Conservation (phyloP, 2,888 invertebrate genomes). For the Leptinotarsa rubiginosa region DNA sequence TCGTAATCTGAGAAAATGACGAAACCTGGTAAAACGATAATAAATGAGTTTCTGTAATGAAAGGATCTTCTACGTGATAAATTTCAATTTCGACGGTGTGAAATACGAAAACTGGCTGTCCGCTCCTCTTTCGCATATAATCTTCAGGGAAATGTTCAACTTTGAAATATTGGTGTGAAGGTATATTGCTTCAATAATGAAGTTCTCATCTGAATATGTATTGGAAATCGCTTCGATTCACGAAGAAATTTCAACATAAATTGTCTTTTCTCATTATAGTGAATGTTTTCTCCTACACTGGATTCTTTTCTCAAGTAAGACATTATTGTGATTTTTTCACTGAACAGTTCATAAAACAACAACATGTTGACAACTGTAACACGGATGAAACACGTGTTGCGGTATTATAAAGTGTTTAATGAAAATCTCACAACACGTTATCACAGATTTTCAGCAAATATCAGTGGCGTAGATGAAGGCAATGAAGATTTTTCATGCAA, state of each 20-base stretch:
- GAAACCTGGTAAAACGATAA: neutral
- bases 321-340: too few relatives aligned
- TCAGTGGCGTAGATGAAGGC: too few relatives aligned
- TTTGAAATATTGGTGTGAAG: neutral
- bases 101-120: neutral
- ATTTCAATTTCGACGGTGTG: neutral
- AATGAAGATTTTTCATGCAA: too few relatives aligned
- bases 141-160: slow-evolving; percentile 5
- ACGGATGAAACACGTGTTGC: too few relatives aligned
- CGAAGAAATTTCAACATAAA: neutral
- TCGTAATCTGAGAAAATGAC: neutral
- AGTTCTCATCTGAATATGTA: slow-evolving; percentile 4
- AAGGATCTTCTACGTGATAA: slow-evolving; percentile 9
- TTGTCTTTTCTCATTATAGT: neutral
- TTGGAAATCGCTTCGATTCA: neutral
- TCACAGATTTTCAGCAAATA: too few relatives aligned
- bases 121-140: neutral
- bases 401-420: too few relatives aligned
- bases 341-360: too few relatives aligned
- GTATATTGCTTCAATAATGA: slow-evolving; percentile 8
- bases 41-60: neutral
- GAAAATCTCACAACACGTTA: too few relatives aligned
- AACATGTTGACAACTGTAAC: too few relatives aligned
- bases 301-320: too few relatives aligned
- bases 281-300: too few relatives aligned